Percentiles rank a stretch among this genome's conserved stretches.
These are phyloP conservation scores for Discoglossus pictus DNA, from an alignment of 2,797 vertebrate species.

Conservation along the genomic window DNA sequence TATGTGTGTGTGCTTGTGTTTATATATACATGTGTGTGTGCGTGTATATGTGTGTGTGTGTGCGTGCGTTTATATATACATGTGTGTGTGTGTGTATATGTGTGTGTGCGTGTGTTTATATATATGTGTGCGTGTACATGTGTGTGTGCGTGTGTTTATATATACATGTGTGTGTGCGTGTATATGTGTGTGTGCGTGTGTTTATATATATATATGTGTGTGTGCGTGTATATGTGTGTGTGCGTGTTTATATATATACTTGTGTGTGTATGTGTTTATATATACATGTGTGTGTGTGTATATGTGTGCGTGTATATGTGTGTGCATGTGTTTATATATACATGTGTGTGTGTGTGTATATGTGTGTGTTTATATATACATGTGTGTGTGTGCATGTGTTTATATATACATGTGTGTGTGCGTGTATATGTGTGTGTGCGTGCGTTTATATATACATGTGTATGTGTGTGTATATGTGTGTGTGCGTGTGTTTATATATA, in stretches of 20 bases:
- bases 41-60: slow-evolving; percentile 10
- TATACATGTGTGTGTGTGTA: slow-evolving; percentile 20
- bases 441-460: slow-evolving; percentile 7
- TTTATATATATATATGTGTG: slow-evolving; percentile 15
- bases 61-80: slow-evolving; percentile 39
- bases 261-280: slow-evolving; percentile 12
- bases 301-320: slow-evolving; percentile 18
- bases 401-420: slow-evolving; percentile 17
- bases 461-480: slow-evolving; percentile 19
- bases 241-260: slow-evolving; percentile 33
- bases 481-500: slow-evolving; percentile 11
- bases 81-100: slow-evolving; percentile 18
- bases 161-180: slow-evolving; percentile 14
- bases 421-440: slow-evolving; percentile 15
- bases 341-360: slow-evolving; percentile 16
- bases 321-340: too few species aligned
- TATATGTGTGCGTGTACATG: slow-evolving; percentile 13
- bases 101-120: slow-evolving; percentile 10
- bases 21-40: slow-evolving; percentile 15
- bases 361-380: slow-evolving; percentile 9
- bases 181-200: slow-evolving; percentile 17
- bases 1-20: slow-evolving; percentile 13
- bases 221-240: slow-evolving; percentile 18
- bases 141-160: slow-evolving; percentile 10
- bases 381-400: slow-evolving; percentile 18